These are phyloP conservation scores for Pelochelys cantorii DNA, from an alignment of 2,797 vertebrate genomes.

Conservation along the genomic window DNA sequence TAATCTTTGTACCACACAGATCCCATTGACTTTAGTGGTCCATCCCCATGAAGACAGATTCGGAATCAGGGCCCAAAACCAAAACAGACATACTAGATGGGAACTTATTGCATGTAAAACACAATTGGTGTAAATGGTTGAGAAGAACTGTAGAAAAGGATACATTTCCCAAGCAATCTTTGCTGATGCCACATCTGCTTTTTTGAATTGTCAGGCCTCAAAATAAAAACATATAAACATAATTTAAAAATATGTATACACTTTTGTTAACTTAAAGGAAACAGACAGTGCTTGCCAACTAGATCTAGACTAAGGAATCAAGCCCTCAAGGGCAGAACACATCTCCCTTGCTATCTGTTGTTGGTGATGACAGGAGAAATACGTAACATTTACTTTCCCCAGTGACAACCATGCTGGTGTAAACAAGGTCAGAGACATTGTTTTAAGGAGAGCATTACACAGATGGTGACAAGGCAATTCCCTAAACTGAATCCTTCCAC, in stretches of 20 bases:
- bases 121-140: neutral
- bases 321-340: neutral
- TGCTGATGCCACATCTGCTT: constrained; percentile 49
- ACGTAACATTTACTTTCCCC: neutral
- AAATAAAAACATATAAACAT: neutral
- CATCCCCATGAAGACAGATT: neutral
- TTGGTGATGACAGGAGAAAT: neutral
- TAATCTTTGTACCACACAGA: neutral
- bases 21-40: neutral
- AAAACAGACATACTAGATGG: neutral
- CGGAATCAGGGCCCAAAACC: neutral
- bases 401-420: neutral
- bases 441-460: neutral
- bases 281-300: constrained; percentile 4
- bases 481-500: neutral
- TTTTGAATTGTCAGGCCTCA: constrained; percentile 59
- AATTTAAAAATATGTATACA: constrained; percentile 22
- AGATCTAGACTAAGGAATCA: neutral
- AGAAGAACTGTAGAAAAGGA: neutral
- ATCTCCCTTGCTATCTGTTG: neutral
- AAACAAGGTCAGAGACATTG: neutral
- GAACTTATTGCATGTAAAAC: neutral
- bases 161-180: constrained; percentile 28
- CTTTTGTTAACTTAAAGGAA: constrained; percentile 41
- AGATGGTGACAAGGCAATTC: neutral